phyloP scores from a whole-genome alignment of 2,888 invertebrate genomes.

The Megamerina dolium region DNA sequence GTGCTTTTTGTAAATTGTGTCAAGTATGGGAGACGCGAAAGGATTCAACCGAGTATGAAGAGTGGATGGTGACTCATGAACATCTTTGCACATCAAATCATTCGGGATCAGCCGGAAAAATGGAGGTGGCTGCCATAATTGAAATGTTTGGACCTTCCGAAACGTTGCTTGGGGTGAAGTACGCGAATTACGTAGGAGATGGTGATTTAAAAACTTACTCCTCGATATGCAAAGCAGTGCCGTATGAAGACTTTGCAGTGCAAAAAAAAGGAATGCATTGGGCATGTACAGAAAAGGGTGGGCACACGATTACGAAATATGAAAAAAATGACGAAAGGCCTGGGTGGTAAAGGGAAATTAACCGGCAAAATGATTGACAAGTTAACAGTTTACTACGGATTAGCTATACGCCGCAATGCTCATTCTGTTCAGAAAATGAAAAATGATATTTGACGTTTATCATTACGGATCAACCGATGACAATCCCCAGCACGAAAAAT shows the following conservation, averaged over 20 bases:
- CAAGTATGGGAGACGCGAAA: background rate
- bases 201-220: conserved; percentile 2
- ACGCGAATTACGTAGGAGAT: conserved; percentile 9
- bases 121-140: conserved; percentile 2
- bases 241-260: background rate
- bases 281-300: conserved; percentile 7
- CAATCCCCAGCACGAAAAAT: background rate
- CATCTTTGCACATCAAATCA: conserved; percentile 5
- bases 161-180: background rate
- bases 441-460: conserved; percentile 3
- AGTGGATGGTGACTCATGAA: conserved; percentile 1
- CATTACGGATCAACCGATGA: background rate
- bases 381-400: conserved; percentile 4
- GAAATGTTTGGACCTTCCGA: conserved; percentile 8
- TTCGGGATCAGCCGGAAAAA: conserved; percentile 5
- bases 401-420: conserved; percentile 1
- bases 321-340: conserved; percentile 2
- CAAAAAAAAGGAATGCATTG: conserved; percentile 8
- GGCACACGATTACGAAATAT: background rate
- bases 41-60: conserved; percentile 1
- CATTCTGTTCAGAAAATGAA: background rate
- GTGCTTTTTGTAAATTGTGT: background rate
- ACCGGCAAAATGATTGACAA: conserved; percentile 6
- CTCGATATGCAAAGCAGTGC: background rate
- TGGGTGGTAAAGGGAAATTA: conserved; percentile 2